Evolutionary conservation across 2,797 vertebrate species (phyloP).

Genomic region (Oreonectes daqikongensis): DNA sequence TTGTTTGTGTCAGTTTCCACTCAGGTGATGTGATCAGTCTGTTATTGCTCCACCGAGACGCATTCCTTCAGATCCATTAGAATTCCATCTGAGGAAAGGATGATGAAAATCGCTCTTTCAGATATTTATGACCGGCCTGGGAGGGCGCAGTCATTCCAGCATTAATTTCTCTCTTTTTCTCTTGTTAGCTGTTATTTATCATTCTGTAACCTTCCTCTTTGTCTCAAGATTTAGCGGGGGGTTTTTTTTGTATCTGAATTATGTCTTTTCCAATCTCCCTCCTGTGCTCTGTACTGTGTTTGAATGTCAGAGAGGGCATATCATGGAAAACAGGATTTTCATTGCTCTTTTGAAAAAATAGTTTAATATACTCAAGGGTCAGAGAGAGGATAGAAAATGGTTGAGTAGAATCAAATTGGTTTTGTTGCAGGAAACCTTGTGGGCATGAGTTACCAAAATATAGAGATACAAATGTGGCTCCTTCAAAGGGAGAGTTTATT

Average conservation of each 20-base stretch:
- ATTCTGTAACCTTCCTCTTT: slow-evolving; percentile 2
- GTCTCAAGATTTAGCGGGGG: not conserved
- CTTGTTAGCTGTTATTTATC: slow-evolving; percentile 22
- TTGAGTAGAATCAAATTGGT: not conserved
- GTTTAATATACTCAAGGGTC: not conserved
- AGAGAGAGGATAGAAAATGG: not conserved
- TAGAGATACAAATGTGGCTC: not conserved
- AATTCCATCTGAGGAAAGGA: slow-evolving; percentile 27
- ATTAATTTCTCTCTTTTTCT: slow-evolving; percentile 30
- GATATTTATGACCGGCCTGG: slow-evolving; percentile 40
- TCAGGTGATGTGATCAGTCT: slow-evolving; percentile 34
- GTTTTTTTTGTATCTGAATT: slow-evolving; percentile 5
- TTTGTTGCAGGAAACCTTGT: not conserved
- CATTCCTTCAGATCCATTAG: slow-evolving; percentile 40
- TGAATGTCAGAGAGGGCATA: not conserved
- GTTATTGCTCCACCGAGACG: slow-evolving; percentile 26
- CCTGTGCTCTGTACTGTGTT: not conserved
- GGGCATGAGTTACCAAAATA: not conserved
- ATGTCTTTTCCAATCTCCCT: slow-evolving; percentile 9
- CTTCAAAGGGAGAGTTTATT: not conserved
- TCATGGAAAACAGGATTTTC: slow-evolving; percentile 2
- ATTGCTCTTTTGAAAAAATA: slow-evolving; percentile 10
- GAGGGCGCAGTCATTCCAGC: slow-evolving; percentile 39
- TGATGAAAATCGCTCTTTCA: slow-evolving; percentile 41
- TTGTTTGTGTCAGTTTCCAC: slow-evolving; percentile 37